These are phyloP conservation scores for Myotis brandtii DNA, from an alignment of 2,113 vertebrate genomes.

Conservation along the genomic window DNA sequence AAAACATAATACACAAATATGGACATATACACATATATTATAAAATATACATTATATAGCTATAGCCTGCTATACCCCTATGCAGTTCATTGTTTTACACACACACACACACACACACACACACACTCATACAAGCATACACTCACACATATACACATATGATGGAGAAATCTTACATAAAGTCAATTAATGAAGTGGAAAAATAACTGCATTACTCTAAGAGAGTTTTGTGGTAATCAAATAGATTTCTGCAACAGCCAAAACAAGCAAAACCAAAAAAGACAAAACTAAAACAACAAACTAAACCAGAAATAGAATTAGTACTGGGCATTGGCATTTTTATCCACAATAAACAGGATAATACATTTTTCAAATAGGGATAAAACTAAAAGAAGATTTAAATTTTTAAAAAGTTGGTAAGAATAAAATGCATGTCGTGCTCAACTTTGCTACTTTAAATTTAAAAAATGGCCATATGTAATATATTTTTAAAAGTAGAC, in stretches of 20 bases:
- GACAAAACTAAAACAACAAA: background rate
- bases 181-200: background rate
- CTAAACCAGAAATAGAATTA: background rate
- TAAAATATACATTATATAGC: background rate
- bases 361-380: background rate
- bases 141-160: no score
- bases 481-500: constrained; percentile 21
- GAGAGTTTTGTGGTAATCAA: background rate
- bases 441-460: background rate
- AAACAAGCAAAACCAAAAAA: background rate
- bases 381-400: background rate
- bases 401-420: background rate
- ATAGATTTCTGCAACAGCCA: background rate
- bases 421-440: background rate
- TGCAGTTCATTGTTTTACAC: no score
- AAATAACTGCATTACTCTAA: background rate
- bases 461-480: background rate
- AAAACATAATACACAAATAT: background rate
- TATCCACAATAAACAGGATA: background rate
- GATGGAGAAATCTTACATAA: background rate
- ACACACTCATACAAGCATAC: background rate
- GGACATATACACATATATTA: background rate
- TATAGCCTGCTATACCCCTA: background rate
- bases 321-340: background rate
- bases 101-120: background rate